Base-by-base conservation (phyloP, 2,797 vertebrate species). In the Clarias laeviceps region DNA sequence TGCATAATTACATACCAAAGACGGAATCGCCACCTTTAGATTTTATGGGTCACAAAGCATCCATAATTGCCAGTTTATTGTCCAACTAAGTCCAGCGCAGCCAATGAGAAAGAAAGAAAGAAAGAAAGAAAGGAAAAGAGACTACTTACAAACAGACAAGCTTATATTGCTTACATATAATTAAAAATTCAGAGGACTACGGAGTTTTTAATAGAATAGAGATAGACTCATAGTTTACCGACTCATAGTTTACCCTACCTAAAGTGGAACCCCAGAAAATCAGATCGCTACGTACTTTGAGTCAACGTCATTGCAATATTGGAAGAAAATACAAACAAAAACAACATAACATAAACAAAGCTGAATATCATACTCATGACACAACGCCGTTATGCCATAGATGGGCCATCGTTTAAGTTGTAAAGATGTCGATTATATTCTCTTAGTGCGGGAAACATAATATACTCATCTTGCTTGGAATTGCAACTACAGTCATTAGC, bases 1-100 rank as follows among this genome's bases (percentile, higher is more conserved):
- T 98, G 97, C 98, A 99, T 99, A 99, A 99, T 99, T 98, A 98
- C 97, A 99, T 97, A 97, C 97, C 97, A 99, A 98, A 99, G 97
- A 97, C 97, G 96, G 96, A 96, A 97, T 97, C 97, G 97, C 96
- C 97, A 98, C 97, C 98, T 97, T 97, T 96, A 97, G 96, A 98
- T 99, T 97, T 99, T 97, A 97, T 97, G 98, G 98, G 97, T 99
- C 98, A 99, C 96, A 97, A 97, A 97, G 95, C 97, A 97, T 97
- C 96, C 94, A 99, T 97, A 99, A 99, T 99, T 97, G 97, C 96
- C 93, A 97, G 96, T 97, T 98, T 98, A 98, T 99, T 97, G 96
- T 98, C 97, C 96, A 96, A 95, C 96, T 96, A 97, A 96, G 96
- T 97, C 96, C 96, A 95, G 96, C 96, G 96, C 95, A 94, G 96